These are phyloP conservation scores for Cheilosia urbana DNA, from an alignment of 2,888 invertebrate species.

Conservation along the genomic window DNA sequence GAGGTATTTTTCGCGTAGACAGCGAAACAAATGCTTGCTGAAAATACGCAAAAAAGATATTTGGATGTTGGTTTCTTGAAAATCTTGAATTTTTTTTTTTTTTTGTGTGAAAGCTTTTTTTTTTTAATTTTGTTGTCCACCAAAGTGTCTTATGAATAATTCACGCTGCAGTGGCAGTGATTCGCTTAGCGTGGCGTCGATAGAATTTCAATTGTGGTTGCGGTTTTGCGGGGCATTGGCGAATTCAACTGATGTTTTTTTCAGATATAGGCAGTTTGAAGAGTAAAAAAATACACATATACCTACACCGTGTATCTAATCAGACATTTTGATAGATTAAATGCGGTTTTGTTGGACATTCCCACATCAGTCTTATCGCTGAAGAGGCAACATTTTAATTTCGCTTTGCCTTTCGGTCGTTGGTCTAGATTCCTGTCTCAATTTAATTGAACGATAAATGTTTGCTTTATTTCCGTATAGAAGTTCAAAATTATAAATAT, in stretches of 20 bases:
- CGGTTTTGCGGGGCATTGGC: constrained; percentile 6
- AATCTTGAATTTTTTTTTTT: constrained; percentile 34
- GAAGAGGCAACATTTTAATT: background rate
- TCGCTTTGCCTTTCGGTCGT: constrained; percentile 28
- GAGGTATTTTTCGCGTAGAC: constrained; percentile 17
- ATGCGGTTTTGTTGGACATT: background rate
- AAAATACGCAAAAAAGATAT: constrained; percentile 17
- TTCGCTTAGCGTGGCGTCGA: constrained; percentile 26
- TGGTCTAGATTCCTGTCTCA: constrained; percentile 21
- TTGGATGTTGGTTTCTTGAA: constrained; percentile 30
- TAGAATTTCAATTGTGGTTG: constrained; percentile 3
- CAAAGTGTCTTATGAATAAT: constrained; percentile 44
- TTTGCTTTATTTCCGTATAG: constrained; percentile 1
- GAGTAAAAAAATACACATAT: background rate
- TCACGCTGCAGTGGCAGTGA: constrained; percentile 46
- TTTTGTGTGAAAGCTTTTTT: too few species aligned
- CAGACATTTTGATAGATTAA: constrained; percentile 4
- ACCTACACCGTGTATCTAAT: background rate
- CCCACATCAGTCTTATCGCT: constrained; percentile 9
- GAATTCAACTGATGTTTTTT: background rate
- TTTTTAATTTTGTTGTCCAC: background rate
- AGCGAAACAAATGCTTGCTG: background rate
- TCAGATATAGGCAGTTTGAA: background rate
- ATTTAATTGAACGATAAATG: constrained; percentile 20
- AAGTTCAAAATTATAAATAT: constrained; percentile 4